phyloP scores from a whole-genome alignment of 2,797 vertebrate genomes.

The Poeciliopsis infans region DNA sequence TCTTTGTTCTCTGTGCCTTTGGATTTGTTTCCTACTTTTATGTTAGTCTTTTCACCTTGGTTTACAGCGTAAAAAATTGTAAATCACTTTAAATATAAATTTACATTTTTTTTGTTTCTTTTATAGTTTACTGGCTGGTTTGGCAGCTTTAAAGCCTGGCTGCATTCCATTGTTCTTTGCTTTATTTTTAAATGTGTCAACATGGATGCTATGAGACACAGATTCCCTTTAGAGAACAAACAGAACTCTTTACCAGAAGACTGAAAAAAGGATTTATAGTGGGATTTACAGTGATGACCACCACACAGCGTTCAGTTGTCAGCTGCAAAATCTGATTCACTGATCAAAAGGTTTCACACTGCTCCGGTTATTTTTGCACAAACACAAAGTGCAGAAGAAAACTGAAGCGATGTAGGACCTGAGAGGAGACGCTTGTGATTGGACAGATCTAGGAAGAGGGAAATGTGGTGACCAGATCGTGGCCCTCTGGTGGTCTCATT shows the following conservation, averaged over 20 bases:
- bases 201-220: not conserved
- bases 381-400: conserved; percentile 27
- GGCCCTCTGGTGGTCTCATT: conserved; percentile 90
- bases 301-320: not conserved
- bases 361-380: conserved; percentile 13
- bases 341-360: conserved; percentile 11
- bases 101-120: not conserved
- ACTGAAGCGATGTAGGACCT: conserved; percentile 16
- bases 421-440: conserved; percentile 9
- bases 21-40: not conserved
- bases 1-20: not conserved
- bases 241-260: conserved; percentile 49
- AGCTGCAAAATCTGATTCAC: conserved; percentile 13
- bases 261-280: not conserved
- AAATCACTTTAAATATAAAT: not conserved
- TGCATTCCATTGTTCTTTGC: not conserved
- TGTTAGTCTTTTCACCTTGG: not conserved
- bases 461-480: conserved; percentile 89
- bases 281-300: not conserved
- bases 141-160: no score
- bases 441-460: conserved; percentile 79
- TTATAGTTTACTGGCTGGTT: no score
- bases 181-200: not conserved
- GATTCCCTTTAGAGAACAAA: not conserved
- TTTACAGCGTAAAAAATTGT: not conserved